phyloP scores from a whole-genome alignment of 2,113 vertebrate species.

The Mesembrinibis cayennensis region DNA sequence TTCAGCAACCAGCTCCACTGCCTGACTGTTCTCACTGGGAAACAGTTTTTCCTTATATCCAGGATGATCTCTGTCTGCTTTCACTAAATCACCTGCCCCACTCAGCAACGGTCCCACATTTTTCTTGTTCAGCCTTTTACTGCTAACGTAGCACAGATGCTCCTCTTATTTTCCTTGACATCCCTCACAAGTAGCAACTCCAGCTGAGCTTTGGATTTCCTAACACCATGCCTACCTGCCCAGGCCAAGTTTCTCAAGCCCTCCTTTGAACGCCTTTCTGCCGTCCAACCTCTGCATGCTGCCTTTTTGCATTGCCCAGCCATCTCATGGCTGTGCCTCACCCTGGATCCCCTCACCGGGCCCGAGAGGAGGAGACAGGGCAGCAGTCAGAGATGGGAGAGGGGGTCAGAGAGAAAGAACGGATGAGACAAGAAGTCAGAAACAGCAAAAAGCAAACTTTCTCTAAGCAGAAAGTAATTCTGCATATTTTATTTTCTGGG shows the following conservation, averaged over 20 bases:
- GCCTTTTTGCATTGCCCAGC: background rate
- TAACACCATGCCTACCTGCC: background rate
- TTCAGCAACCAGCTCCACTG: background rate
- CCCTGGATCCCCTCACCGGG: background rate
- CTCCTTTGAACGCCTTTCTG: background rate
- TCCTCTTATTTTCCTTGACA: background rate
- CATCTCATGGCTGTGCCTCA: background rate
- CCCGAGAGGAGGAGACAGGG: background rate
- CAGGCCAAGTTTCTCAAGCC: background rate
- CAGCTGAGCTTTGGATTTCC: background rate
- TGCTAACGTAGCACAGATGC: fast-evolving
- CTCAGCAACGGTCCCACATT: fast-evolving
- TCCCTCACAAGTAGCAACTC: background rate
- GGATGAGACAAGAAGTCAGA: background rate
- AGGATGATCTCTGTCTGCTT: background rate
- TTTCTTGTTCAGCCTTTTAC: background rate
- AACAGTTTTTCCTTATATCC: background rate
- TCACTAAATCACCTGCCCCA: background rate
- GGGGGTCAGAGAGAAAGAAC: background rate
- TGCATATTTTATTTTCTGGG: background rate
- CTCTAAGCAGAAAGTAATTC: background rate
- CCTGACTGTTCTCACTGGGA: background rate
- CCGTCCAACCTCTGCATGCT: background rate
- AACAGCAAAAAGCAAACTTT: background rate
- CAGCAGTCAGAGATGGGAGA: background rate